Evolutionary conservation across 2,113 vertebrate genomes (phyloP).

Genomic region (Craseonycteris thonglongyai): DNA sequence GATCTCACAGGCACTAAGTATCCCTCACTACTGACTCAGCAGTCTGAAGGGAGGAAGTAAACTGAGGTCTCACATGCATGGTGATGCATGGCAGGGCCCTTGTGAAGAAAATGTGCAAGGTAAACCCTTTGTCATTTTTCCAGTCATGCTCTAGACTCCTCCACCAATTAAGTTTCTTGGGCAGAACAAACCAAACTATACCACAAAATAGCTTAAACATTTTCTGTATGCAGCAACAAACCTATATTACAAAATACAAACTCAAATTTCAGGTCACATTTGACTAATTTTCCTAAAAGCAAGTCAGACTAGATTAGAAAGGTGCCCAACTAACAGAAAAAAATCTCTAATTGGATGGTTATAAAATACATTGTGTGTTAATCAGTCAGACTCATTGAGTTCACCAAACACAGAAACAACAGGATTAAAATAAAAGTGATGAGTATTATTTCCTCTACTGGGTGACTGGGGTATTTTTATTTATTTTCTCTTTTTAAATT

Average conservation of each 20-base stretch:
- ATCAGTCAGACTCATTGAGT: not conserved
- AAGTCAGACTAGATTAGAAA: not conserved
- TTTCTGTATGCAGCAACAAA: not conserved
- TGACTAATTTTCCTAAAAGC: not conserved
- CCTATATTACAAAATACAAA: not conserved
- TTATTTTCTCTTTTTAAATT: conserved; percentile 17
- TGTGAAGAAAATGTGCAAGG: not conserved
- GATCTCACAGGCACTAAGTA: not conserved
- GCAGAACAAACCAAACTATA: not conserved
- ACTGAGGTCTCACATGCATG: not conserved
- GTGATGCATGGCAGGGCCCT: not conserved
- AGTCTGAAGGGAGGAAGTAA: not conserved
- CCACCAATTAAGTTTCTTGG: not conserved
- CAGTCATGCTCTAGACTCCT: not conserved
- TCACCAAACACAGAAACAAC: not conserved
- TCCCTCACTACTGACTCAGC: not conserved
- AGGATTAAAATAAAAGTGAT: not conserved
- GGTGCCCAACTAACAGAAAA: not conserved
- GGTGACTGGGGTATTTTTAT: not conserved
- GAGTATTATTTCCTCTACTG: not conserved
- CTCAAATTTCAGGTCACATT: not conserved
- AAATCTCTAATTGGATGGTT: not conserved
- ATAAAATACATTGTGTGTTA: not conserved
- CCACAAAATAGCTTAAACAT: not conserved
- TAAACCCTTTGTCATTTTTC: not conserved